Evolutionary conservation across 2,888 invertebrate species (phyloP), one percentile per base, ranked within the genome.

Genomic region (Ectemnius continuus): DNA sequence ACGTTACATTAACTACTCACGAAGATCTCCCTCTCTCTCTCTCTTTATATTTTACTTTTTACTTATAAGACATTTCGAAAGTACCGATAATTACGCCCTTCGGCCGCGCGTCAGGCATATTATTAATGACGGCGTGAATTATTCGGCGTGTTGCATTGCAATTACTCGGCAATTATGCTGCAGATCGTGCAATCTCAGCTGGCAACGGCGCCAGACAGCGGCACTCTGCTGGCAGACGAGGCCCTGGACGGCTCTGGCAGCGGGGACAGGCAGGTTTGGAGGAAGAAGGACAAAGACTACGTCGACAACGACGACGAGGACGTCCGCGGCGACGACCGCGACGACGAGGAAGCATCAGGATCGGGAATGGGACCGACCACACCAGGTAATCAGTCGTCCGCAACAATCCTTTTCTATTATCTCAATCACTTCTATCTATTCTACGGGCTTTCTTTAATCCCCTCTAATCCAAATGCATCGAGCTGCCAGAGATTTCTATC

Each of bases 241-340:
- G 88, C 88, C 4, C 78, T 88, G 59, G 91, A 90, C 52, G 90
- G 90, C 47, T 91, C 91, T 36, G 91, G 91, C 72, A 91, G 90
- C 70, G 91, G 91, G 5, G 87, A 87, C 68, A 84, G 87, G 47
- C 85, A 88, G 18, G 67, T 68, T 16, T 85, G 84, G 81, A 79
- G 80, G 75, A 84, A 79, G 23, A 78, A 62, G 18, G 78, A 69
- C 16, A 71, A 67, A 57, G 57, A 78, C 26, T 82, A 80, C 18
- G 81, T 79, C 36, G 85, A 84, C 61, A 81, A 79, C 72, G 85
- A 86, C 59, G 88, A 86, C 75, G 84, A 78, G 60, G 86, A 88
- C 63, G 87, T 73, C 4, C 80, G 65, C 26, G 80, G 80, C 3
- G 84, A 81, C 23, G 82, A 78, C 64, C 80, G 75, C 67, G 89